A percentile compares a stretch with the other conserved stretches of the same genome.
Conservation (phyloP, 2,888 invertebrate genomes). For the Cosmia trapezina region DNA sequence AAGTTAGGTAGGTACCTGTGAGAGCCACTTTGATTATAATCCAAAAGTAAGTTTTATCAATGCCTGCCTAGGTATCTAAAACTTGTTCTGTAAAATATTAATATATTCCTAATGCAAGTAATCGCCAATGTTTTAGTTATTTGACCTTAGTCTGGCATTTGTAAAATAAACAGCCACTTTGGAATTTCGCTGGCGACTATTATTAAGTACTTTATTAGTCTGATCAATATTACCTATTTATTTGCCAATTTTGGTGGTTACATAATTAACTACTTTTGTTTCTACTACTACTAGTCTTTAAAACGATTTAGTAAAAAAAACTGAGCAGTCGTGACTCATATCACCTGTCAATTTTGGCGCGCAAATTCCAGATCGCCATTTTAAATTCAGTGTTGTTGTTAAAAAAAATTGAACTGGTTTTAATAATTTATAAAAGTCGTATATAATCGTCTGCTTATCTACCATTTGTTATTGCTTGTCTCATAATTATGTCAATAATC, state of each 20-base stretch:
- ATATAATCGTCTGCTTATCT: not conserved
- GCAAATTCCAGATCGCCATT: constrained; percentile 22
- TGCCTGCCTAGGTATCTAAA: constrained; percentile 52
- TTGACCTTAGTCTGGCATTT: constrained; percentile 67
- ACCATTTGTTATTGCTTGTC: not conserved
- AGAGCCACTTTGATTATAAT: constrained; percentile 3
- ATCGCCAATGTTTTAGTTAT: constrained; percentile 69
- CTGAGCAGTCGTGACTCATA: not conserved
- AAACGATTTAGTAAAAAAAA: not conserved
- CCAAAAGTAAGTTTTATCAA: constrained; percentile 48
- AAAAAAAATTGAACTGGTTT: constrained; percentile 15
- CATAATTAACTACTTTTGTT: not conserved
- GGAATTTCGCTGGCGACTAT: constrained; percentile 63
- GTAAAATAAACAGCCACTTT: constrained; percentile 64
- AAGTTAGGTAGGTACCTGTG: not conserved
- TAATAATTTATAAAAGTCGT: not conserved
- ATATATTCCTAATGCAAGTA: constrained; percentile 69
- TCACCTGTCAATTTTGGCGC: constrained; percentile 35
- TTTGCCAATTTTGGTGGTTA: not conserved
- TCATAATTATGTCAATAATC: not conserved
- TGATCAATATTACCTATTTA: constrained; percentile 9
- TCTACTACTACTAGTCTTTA: not conserved
- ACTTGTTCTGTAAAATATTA: constrained; percentile 67
- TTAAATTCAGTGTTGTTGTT: not conserved
- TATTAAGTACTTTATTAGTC: constrained; percentile 12